Evolutionary conservation across 2,797 vertebrate genomes (phyloP).

Genomic region (Poecilia picta): DNA sequence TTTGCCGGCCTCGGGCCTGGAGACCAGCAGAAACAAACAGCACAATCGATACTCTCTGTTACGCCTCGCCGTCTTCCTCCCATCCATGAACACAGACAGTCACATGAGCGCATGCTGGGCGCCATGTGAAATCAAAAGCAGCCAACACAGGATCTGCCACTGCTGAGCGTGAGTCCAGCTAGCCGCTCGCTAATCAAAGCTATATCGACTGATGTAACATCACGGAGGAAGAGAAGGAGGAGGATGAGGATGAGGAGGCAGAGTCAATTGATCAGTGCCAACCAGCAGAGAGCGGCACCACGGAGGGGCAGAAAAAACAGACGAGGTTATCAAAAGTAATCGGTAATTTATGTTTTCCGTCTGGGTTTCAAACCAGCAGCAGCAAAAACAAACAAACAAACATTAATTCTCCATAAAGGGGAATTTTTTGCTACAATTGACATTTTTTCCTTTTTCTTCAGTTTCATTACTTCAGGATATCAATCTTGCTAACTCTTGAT

Average conservation of each 20-base stretch:
- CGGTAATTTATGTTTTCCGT: slow-evolving; percentile 5
- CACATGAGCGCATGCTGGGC: slow-evolving; percentile 15
- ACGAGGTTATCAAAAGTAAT: slow-evolving; percentile 3
- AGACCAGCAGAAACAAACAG: slow-evolving; percentile 62
- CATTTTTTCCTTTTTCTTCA: not conserved
- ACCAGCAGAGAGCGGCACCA: slow-evolving; percentile 30
- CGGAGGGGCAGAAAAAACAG: slow-evolving; percentile 10
- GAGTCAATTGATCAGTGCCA: slow-evolving; percentile 63
- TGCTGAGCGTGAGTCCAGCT: slow-evolving; percentile 60
- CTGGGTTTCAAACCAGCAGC: not conserved
- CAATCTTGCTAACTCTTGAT: slow-evolving; percentile 39
- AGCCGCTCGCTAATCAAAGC: slow-evolving; percentile 72
- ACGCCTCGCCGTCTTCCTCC: slow-evolving; percentile 28
- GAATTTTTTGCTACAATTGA: slow-evolving; percentile 9
- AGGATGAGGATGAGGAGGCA: slow-evolving; percentile 21
- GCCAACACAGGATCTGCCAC: slow-evolving; percentile 37
- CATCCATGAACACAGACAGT: slow-evolving; percentile 10
- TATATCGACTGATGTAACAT: slow-evolving; percentile 78
- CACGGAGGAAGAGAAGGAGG: slow-evolving; percentile 31
- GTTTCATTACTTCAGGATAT: slow-evolving; percentile 24
- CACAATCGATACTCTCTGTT: slow-evolving; percentile 53
- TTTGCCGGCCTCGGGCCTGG: slow-evolving; percentile 30
- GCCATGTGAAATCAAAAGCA: slow-evolving; percentile 58
- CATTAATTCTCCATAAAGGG: slow-evolving; percentile 12
- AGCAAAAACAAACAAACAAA: not conserved